Base-by-base conservation (phyloP, 2,888 invertebrate genomes). In the Plebejus melissa region DNA sequence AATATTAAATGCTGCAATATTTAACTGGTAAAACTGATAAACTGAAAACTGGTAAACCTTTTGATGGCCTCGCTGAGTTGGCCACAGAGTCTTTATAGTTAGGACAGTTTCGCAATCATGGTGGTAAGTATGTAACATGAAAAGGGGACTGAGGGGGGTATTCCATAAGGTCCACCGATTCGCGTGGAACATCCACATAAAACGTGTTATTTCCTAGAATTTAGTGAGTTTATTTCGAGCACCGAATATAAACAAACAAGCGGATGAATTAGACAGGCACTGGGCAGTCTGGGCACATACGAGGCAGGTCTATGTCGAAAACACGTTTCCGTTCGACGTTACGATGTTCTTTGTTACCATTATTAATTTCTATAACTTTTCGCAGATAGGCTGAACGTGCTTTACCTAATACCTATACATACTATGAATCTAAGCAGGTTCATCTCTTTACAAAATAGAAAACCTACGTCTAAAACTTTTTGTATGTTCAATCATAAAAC, bases 171-270 rank as follows among this genome's bases (percentile, higher is more conserved):
- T 60, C 28, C 22, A 60, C 0, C 22, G 9, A 28, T 28, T 60
- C 28, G 28, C 60, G 22, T 28, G 11, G 60, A 60, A 60, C 28
- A 74, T 79, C 71, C 77, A 79, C 76, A 74, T 74, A 79, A 69
- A 69, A 69, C 38, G n/a, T 6, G 36, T 32, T 32, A 38, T 38
- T 69, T 32, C 38, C 69, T 38, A 6, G 69, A 69, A 69, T 69
- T 69, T n/a, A 2, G 38, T 32, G 32, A 69, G 69, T 69, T 69
- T 69, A 69, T 69, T 38, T 69, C 36, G 38, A 38, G 69, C 69
- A 69, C 69, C 32, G 38, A 38, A 16, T 38, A 69, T 69, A 69
- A 69, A 38, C 69, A 69, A 38, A 69, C n/a, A 38, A 32, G 69
- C 69, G 69, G 38, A 69, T 16, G n/a, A 69, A 69, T 69, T 28